phyloP scores from a whole-genome alignment of 2,888 invertebrate genomes.

The Leptothorax acervorum region DNA sequence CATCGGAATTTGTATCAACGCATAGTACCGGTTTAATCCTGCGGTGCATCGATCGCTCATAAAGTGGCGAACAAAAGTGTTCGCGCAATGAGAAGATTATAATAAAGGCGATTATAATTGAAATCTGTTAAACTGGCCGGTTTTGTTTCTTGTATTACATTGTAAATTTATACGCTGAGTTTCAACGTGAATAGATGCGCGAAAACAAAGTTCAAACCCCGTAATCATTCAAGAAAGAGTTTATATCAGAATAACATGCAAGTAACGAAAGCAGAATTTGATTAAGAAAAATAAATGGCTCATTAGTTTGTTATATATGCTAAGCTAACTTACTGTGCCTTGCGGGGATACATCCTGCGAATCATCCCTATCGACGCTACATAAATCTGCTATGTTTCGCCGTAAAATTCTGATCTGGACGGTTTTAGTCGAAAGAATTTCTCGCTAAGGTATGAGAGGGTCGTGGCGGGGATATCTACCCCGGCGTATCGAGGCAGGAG shows the following conservation, averaged over 20 bases:
- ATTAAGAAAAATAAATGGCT: background rate
- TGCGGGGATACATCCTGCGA: background rate
- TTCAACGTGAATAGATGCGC: background rate
- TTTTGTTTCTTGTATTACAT: background rate
- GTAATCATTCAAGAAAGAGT: background rate
- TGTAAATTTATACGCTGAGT: background rate
- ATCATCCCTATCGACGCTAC: background rate
- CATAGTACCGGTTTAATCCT: background rate
- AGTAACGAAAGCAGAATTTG: background rate
- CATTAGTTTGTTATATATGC: background rate
- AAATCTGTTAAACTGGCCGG: no score
- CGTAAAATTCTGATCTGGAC: conserved; percentile 35
- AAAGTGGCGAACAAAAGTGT: background rate
- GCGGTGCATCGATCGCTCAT: background rate
- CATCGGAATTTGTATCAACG: conserved; percentile 18
- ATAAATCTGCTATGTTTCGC: conserved; percentile 10
- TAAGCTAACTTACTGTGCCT: background rate
- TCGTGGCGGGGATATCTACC: background rate
- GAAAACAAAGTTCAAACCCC: background rate
- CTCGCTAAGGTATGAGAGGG: background rate
- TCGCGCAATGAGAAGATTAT: background rate
- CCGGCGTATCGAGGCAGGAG: background rate
- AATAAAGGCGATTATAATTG: background rate
- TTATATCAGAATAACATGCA: background rate
- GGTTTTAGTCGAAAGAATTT: conserved; percentile 1